These are phyloP conservation scores for Ypsolopha scabrella DNA, from an alignment of 2,888 invertebrate species.

Conservation along the genomic window DNA sequence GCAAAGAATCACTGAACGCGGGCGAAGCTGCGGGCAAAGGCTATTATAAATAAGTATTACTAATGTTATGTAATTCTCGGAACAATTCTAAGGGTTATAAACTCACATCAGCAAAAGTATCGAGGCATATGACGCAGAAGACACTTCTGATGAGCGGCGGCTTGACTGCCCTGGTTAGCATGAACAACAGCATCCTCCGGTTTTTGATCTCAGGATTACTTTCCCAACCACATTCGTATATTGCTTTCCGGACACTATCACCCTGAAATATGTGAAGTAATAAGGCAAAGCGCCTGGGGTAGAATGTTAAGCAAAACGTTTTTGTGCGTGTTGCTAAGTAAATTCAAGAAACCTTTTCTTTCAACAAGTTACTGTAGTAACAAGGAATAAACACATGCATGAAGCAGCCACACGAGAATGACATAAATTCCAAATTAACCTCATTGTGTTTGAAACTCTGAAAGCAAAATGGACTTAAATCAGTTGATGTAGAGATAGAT, in stretches of 20 bases:
- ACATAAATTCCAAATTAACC: slow-evolving; percentile 36
- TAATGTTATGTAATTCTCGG: not conserved
- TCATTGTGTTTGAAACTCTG: slow-evolving; percentile 26
- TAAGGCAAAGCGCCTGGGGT: not conserved
- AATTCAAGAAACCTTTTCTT: slow-evolving; percentile 33
- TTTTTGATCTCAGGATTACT: slow-evolving; percentile 19
- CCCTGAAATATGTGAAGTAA: slow-evolving; percentile 22
- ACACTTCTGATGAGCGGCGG: slow-evolving; percentile 38
- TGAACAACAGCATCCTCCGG: slow-evolving; percentile 34
- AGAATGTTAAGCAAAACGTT: not conserved
- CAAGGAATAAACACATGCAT: slow-evolving; percentile 43
- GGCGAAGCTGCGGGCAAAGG: too few relatives aligned
- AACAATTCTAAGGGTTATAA: not conserved
- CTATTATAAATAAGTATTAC: too few relatives aligned
- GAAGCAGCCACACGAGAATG: slow-evolving; percentile 24
- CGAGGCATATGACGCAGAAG: slow-evolving; percentile 38
- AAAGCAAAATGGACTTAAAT: slow-evolving; percentile 10
- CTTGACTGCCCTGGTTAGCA: slow-evolving; percentile 35
- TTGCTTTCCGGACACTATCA: slow-evolving; percentile 30
- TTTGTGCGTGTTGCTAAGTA: not conserved
- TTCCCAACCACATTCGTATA: slow-evolving; percentile 49
- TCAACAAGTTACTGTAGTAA: slow-evolving; percentile 43
- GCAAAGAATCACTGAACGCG: too few relatives aligned
- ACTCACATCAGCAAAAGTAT: slow-evolving; percentile 41
- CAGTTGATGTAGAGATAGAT: too few relatives aligned